A percentile compares a stretch with the other conserved stretches of the same genome.
Evolutionary conservation across 2,888 invertebrate species (phyloP).

Genomic region (Plagodis pulveraria): DNA sequence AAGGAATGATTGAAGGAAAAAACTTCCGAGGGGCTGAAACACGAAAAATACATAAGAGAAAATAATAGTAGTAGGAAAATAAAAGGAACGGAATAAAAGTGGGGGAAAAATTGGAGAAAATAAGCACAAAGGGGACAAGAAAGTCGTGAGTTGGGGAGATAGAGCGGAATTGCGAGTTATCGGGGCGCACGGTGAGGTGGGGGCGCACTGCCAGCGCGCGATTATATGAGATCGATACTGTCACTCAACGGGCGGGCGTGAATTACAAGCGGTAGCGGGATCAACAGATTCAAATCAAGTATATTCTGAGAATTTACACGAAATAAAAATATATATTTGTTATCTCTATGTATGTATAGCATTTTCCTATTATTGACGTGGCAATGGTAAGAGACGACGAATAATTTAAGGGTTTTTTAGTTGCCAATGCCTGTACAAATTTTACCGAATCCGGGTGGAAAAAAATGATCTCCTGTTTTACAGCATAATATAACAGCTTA

Average conservation of each 20-base stretch:
- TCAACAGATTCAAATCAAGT: too few relatives aligned
- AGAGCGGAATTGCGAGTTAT: conserved; percentile 83
- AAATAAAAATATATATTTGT: too few relatives aligned
- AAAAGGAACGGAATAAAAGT: conserved; percentile 78
- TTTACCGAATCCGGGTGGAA: too few relatives aligned
- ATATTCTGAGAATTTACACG: too few relatives aligned
- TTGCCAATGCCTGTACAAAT: too few relatives aligned
- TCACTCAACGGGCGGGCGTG: conserved; percentile 63
- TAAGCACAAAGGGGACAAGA: conserved; percentile 82
- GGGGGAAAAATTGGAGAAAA: conserved; percentile 81
- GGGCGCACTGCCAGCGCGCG: conserved; percentile 70
- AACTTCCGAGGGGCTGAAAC: conserved; percentile 72
- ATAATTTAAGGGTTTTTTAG: too few relatives aligned
- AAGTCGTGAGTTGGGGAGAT: conserved; percentile 77
- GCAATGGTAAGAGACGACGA: too few relatives aligned
- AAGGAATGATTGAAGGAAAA: conserved; percentile 76
- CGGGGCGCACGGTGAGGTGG: conserved; percentile 78
- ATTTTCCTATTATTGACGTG: too few relatives aligned
- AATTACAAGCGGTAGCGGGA: conserved; percentile 35
- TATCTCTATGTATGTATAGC: too few relatives aligned
- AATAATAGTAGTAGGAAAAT: conserved; percentile 81
- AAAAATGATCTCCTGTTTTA: too few relatives aligned
- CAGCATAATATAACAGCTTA: too few relatives aligned
- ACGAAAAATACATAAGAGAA: conserved; percentile 82
- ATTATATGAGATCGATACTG: conserved; percentile 82